Base-by-base conservation (phyloP, 2,797 vertebrate species). In the Pachyuromys duprasi region DNA sequence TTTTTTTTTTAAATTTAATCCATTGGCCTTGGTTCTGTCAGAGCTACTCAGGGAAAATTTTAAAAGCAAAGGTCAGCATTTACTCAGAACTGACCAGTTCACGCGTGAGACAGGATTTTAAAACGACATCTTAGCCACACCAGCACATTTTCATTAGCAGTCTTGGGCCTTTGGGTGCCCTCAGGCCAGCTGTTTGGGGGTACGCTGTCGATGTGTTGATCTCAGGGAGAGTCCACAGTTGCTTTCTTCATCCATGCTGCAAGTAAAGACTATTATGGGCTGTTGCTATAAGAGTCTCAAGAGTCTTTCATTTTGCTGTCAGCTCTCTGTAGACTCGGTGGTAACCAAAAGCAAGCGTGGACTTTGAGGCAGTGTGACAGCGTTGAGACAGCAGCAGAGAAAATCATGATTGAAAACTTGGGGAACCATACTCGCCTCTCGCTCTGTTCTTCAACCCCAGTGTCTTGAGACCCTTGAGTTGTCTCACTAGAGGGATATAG, bases 11-110 rank as follows among this genome's bases (percentile, higher is more conserved):
- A 81, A 93, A 69, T 95, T 74, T 94, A 96, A 95, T 96, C 79
- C 92, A 17, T 39, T 81, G 78, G 94, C 79, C 49, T 4, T 60
- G 55, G 72, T 42, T 72, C 62, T 90, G 49, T 76, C 49, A 79
- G 60, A 39, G 86, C 49, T 45, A 17, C 55, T 57, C 55, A 26
- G 39, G 24, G 72, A 24, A 75, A 18, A 57, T 57, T 57, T 86
- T 67, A 93, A 91, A 96, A 93, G 82, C 97, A 95, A 96, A 97
- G 95, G 96, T 97, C 96, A 96, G 94, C 86, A 75, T 92, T 65
- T 93, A 86, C 86, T 95, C 36, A 53, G 75, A 91, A 89, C 89
- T 94, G 86, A 91, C 96, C 63, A 5, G 91, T 74, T 18, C 39
- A n/a, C 53, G 45, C 39, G 62, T 55, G 83, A 70, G 36, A 28